Conservation (phyloP, 2,113 vertebrate genomes). For the Tringa solitaria region DNA sequence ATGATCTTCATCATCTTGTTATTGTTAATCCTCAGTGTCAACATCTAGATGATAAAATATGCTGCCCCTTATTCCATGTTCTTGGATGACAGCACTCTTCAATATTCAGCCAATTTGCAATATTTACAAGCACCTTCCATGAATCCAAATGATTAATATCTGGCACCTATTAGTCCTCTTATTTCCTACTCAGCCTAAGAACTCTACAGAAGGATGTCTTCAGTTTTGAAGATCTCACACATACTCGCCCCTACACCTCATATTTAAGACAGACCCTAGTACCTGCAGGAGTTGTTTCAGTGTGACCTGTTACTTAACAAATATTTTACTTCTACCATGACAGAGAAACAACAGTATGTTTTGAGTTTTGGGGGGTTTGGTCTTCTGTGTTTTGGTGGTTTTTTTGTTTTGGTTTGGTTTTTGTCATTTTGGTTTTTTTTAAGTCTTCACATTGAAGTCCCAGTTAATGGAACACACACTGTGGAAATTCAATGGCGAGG, state of each 20-base stretch:
- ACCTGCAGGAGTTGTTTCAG: not conserved
- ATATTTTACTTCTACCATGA: not conserved
- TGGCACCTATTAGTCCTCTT: not conserved
- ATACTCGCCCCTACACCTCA: not conserved
- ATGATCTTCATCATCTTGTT: not conserved
- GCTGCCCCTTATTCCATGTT: not conserved
- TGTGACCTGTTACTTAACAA: not conserved
- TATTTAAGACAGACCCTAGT: not conserved
- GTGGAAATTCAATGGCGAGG: not conserved
- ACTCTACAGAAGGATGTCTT: not conserved
- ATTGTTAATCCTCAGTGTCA: not conserved
- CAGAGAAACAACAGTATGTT: not conserved
- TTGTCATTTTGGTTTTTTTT: not conserved
- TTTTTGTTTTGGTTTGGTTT: too few species aligned
- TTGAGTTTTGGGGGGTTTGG: too few species aligned
- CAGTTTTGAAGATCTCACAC: not conserved
- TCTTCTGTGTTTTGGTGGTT: too few species aligned
- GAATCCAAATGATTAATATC: not conserved
- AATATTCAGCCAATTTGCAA: not conserved
- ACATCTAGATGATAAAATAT: not conserved
- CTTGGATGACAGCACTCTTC: not conserved
- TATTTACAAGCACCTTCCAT: not conserved
- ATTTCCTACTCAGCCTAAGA: not conserved
- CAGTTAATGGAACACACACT: not conserved
- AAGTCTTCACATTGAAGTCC: not conserved